A percentile compares a stretch with the other conserved stretches of the same genome.
Conservation (phyloP, 92 coral and sea anemone species). For the Umimayanthus chanpuru region DNA sequence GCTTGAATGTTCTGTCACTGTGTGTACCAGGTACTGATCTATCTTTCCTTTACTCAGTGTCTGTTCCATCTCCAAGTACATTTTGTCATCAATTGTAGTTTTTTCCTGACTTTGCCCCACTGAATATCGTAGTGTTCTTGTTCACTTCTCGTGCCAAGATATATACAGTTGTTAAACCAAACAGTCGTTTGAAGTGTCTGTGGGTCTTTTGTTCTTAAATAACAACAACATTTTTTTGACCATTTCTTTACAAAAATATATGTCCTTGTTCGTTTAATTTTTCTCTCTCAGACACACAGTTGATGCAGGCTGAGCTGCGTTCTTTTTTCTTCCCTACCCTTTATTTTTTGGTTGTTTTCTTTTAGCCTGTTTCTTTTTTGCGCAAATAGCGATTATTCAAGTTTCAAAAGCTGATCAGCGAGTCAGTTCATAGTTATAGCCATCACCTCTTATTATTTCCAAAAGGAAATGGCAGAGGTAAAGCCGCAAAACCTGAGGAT, state of each 20-base stretch:
- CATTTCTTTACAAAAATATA: too few relatives aligned
- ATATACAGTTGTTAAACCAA: background rate
- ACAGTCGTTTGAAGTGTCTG: too few relatives aligned
- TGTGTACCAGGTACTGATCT: background rate
- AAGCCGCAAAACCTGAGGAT: slow-evolving; percentile 1
- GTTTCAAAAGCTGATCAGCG: background rate
- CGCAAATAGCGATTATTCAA: background rate
- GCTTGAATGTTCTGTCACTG: background rate
- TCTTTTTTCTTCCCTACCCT: background rate
- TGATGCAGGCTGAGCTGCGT: slow-evolving; percentile 5
- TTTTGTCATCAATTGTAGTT: too few relatives aligned
- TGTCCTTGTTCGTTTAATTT: too few relatives aligned
- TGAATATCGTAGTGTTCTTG: background rate
- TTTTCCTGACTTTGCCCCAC: background rate
- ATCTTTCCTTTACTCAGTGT: background rate
- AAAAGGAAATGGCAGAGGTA: slow-evolving; percentile 3
- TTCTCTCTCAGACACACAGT: too few relatives aligned
- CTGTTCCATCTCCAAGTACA: too few relatives aligned
- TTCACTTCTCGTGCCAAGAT: background rate
- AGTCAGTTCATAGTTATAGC: background rate
- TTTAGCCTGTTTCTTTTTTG: background rate
- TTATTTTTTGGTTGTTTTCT: background rate
- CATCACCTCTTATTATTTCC: background rate
- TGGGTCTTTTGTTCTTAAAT: too few relatives aligned
- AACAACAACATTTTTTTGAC: too few relatives aligned